Conservation (phyloP, 2,113 vertebrate species). For the Saimiri boliviensis region DNA sequence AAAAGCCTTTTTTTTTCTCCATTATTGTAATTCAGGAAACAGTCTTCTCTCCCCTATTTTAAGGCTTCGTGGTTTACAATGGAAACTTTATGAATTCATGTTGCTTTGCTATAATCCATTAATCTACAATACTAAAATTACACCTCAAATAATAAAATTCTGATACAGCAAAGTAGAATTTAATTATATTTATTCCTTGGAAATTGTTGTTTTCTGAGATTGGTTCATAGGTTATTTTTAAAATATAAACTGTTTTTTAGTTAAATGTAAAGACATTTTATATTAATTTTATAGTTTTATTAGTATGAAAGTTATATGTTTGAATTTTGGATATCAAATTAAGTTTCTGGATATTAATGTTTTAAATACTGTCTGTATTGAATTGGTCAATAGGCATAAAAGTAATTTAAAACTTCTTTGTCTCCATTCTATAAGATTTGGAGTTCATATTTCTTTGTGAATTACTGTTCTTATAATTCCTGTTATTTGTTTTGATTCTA, state of each 20-base stretch:
- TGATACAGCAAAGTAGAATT: neutral
- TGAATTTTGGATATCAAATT: conserved; percentile 14
- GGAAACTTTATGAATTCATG: neutral
- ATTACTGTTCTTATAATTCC: neutral
- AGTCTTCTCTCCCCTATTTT: neutral
- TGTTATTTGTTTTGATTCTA: conserved; percentile 44
- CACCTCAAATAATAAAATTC: neutral
- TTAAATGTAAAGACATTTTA: neutral
- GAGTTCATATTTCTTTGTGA: conserved; percentile 18
- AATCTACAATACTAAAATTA: conserved; percentile 13
- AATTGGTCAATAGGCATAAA: neutral
- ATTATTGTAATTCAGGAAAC: neutral
- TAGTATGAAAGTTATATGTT: conserved; percentile 3
- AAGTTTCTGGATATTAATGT: conserved; percentile 1
- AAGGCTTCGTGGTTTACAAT: neutral
- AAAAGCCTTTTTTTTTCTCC: neutral
- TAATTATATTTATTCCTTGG: conserved; percentile 28
- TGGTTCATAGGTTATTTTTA: neutral
- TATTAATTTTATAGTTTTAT: neutral
- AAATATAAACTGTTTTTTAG: neutral
- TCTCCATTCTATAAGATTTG: neutral
- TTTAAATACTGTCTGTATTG: conserved; percentile 2
- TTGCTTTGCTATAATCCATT: conserved; percentile 7
- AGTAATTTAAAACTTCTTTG: conserved; percentile 34
- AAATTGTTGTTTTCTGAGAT: neutral